A percentile compares a stretch with the other conserved stretches of the same genome.
These are phyloP conservation scores for Apolygus lucorum DNA, from an alignment of 1,140 invertebrate species.

Conservation along the genomic window DNA sequence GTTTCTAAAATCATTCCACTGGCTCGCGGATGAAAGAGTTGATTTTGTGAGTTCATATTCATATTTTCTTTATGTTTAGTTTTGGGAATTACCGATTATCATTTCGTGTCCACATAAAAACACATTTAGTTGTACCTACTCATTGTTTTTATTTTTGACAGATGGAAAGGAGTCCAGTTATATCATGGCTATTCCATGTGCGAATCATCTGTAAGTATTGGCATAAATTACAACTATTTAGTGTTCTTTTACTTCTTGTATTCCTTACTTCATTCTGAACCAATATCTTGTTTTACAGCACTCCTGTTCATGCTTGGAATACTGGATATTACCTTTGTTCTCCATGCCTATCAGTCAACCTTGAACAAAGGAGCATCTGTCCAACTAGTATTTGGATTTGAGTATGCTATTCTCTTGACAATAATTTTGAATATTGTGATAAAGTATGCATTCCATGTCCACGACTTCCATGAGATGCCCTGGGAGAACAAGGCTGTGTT, in stretches of 20 bases:
- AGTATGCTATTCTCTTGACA: conserved; percentile 95
- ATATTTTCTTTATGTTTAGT: too few relatives aligned
- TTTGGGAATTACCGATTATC: too few relatives aligned
- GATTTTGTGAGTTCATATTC: conserved; percentile 95
- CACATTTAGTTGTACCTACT: too few relatives aligned
- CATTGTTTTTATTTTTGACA: conserved; percentile 45
- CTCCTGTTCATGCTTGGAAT: conserved; percentile 70
- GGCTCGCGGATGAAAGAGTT: conserved; percentile 96
- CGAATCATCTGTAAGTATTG: conserved; percentile 71
- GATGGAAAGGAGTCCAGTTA: conserved; percentile 98
- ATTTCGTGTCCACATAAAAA: too few relatives aligned
- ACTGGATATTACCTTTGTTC: conserved; percentile 82
- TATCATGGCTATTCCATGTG: conserved; percentile 90
- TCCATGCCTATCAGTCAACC: conserved; percentile 92
- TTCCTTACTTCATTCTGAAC: background rate
- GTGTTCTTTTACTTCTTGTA: too few relatives aligned
- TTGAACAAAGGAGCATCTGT: conserved; percentile 90
- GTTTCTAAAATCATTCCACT: conserved; percentile 99
- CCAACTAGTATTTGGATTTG: conserved; percentile 98
- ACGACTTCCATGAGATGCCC: conserved; percentile 90
- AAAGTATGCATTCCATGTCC: conserved; percentile 90
- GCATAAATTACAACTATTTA: too few relatives aligned
- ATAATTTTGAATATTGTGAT: conserved; percentile 88
- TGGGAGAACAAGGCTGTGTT: conserved; percentile 99
- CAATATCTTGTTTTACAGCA: conserved; percentile 40